Conservation (phyloP, 2,113 vertebrate species). For the Lagopus leucura region DNA sequence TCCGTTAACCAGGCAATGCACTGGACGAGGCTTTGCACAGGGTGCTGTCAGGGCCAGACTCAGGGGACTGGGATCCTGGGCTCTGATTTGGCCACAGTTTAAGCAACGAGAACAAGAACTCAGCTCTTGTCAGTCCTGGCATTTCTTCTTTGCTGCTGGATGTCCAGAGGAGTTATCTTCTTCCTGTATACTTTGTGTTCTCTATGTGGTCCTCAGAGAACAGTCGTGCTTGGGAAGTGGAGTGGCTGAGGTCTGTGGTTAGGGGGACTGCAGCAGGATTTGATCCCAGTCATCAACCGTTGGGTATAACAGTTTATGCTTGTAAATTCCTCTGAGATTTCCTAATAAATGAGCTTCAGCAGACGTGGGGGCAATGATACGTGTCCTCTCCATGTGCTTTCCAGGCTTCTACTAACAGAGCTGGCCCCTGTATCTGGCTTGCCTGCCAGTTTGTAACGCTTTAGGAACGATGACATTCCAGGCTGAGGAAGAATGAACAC, state of each 20-base stretch:
- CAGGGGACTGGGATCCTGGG: not conserved
- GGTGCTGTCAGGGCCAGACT: not conserved
- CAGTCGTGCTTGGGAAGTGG: not conserved
- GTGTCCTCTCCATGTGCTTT: not conserved
- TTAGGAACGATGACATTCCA: not conserved
- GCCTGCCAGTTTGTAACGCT: not conserved
- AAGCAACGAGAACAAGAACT: not conserved
- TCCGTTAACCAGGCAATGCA: slow-evolving; percentile 13
- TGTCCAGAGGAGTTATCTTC: not conserved
- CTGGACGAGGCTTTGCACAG: not conserved
- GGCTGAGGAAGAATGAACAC: not conserved
- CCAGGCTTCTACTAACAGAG: not conserved
- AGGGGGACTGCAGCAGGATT: not conserved
- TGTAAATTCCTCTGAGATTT: slow-evolving; percentile 1
- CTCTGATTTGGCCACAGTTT: not conserved
- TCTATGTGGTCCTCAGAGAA: not conserved
- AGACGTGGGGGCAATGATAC: not conserved
- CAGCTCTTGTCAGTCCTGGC: not conserved
- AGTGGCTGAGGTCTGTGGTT: not conserved
- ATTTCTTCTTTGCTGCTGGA: not conserved
- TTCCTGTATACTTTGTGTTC: not conserved
- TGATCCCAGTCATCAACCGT: not conserved
- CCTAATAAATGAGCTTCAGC: not conserved
- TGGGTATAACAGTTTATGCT: not conserved
- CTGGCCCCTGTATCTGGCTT: not conserved